Evolutionary conservation across 1,140 invertebrate genomes (phyloP), one percentile per base, ranked within the genome.

Genomic region (Solenopsis invicta): DNA sequence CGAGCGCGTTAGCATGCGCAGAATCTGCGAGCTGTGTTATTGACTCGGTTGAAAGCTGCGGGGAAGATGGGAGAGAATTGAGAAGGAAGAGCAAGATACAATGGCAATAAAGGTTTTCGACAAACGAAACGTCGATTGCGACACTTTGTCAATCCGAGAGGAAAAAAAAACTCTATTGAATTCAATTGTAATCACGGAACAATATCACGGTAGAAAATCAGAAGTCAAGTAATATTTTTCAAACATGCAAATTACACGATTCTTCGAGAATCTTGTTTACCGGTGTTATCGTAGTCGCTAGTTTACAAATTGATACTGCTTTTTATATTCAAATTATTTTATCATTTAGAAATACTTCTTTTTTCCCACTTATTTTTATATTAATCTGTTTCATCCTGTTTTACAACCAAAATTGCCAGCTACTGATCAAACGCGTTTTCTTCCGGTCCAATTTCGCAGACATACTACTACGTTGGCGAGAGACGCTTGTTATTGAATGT

Each of bases 11-110:
- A 66, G 76, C 61, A 66, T 82, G 80, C 80, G 67, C 67, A 82
- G 67, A 74, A 48, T 82, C 67, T 74, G 52, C 80, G 67, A 59
- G 80, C 80, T 21, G 21, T 59, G 24, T 82, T 82, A 82, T 82
- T 54, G 80, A 82, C 80, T 82, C 80, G 37, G 77, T 61, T 61
- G 52, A 82, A 72, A 45, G 37, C 52, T 1, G 13, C 24, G 52
- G 21, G 9, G 75, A 80, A 54, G 21, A 86, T 67, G 34, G 67
- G 34, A 21, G 45, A 29, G 45, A 82, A 77, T 13, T 16, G 34
- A 64, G 52, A 18, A 66, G 54, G 62, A 71, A 37, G 18, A 21
- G 24, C 18, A 52, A 56, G 69, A 21, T 24, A 67, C 37, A 41
- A 54, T 48, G 18, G 56, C 59, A 24, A 80, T 48, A 41, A 54